Conservation (phyloP, 2,888 invertebrate genomes). For the Cephus rjabovi region DNA sequence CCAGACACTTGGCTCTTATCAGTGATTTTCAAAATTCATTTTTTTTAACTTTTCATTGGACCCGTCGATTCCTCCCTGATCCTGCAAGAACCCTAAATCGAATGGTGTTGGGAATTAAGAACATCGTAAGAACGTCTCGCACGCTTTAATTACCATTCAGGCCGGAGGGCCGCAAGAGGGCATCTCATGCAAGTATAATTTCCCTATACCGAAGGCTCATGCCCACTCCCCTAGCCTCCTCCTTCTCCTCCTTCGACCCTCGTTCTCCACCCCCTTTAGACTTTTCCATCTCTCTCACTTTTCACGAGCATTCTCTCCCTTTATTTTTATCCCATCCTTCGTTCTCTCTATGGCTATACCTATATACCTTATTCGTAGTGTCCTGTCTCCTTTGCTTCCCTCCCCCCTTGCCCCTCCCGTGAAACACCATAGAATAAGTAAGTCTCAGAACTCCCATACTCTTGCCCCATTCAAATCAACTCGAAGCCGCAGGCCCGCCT, state of each 20-base stretch:
- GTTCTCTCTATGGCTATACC: neutral
- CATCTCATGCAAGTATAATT: conserved; percentile 55
- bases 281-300: conserved; percentile 16
- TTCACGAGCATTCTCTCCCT: conserved; percentile 12
- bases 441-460: conserved; percentile 13
- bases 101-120: conserved; percentile 38
- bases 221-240: conserved; percentile 12
- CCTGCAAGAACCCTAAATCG: conserved; percentile 13
- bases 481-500: conserved; percentile 29
- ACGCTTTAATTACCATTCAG: conserved; percentile 55
- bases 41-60: neutral
- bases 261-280: conserved; percentile 17
- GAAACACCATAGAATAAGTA: conserved; percentile 6
- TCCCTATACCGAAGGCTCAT: conserved; percentile 23
- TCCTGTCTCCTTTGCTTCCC: neutral
- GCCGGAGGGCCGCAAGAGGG: conserved; percentile 44
- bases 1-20: neutral
- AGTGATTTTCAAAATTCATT: neutral
- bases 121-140: conserved; percentile 44
- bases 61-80: neutral
- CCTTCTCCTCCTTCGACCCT: conserved; percentile 11
- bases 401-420: neutral
- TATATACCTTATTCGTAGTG: neutral
- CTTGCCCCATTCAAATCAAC: conserved; percentile 32
- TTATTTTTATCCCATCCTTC: neutral